Evolutionary conservation across 1,140 invertebrate genomes (phyloP).

Genomic region (Pteromalus puparum): DNA sequence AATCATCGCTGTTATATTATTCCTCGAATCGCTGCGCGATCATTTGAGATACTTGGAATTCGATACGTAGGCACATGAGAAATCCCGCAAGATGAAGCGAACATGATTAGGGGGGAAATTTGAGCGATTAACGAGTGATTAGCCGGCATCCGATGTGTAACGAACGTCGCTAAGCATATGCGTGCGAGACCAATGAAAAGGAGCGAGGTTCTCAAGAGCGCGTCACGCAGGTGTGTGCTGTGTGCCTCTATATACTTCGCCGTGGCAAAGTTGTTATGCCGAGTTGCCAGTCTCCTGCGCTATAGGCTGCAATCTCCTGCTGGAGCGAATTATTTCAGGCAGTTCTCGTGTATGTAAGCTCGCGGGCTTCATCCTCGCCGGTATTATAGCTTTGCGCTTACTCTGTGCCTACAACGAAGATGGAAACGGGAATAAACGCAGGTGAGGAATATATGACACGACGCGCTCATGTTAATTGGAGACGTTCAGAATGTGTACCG

Average conservation of each 20-base stretch:
- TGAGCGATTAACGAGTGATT: conserved; percentile 14
- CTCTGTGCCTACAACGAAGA: conserved; percentile 13
- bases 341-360: not conserved
- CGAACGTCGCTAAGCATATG: not conserved
- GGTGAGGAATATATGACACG: not conserved
- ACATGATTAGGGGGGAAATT: conserved; percentile 21
- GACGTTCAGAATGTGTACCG: not conserved
- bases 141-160: conserved; percentile 10
- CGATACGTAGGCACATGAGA: not conserved
- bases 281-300: not conserved
- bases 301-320: conserved; percentile 21
- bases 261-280: not conserved
- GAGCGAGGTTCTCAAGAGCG: not conserved
- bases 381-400: not conserved
- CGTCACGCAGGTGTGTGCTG: not conserved
- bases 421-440: conserved; percentile 16
- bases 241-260: not conserved
- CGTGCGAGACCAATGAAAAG: conserved; percentile 6
- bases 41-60: too few species aligned
- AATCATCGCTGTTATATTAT: not conserved
- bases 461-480: not conserved
- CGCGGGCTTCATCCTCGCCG: not conserved
- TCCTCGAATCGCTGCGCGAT: too few species aligned
- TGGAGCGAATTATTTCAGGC: conserved; percentile 34
- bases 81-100: not conserved